Evolutionary conservation across 2,797 vertebrate species (phyloP).

Genomic region (Chelon auratus): DNA sequence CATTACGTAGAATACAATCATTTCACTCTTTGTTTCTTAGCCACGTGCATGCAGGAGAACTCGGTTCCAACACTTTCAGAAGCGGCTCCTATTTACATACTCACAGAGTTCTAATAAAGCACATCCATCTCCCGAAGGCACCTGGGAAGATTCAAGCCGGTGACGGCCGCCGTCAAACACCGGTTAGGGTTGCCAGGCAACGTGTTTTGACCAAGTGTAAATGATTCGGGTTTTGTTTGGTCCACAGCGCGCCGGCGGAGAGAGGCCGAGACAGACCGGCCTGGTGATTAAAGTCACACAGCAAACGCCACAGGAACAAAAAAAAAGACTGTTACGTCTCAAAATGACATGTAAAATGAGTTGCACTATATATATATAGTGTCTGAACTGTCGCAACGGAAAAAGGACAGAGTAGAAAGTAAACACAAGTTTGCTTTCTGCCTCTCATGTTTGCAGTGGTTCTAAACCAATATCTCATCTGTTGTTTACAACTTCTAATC

Average conservation of each 20-base stretch:
- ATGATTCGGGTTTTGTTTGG: slow-evolving; percentile 31
- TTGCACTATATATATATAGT: background rate
- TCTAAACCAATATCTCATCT: background rate
- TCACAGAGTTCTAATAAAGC: slow-evolving; percentile 2
- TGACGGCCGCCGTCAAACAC: slow-evolving; percentile 8
- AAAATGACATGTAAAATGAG: no score
- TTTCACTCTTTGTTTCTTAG: no score
- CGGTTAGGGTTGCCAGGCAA: slow-evolving; percentile 54
- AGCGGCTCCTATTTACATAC: background rate
- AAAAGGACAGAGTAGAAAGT: background rate
- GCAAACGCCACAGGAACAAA: background rate
- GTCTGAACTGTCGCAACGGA: no score
- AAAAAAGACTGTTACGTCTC: no score
- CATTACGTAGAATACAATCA: no score
- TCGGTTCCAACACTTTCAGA: background rate
- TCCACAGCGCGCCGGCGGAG: slow-evolving; percentile 1
- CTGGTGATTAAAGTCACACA: slow-evolving; percentile 13
- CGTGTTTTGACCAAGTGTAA: slow-evolving; percentile 33
- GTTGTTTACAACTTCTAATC: background rate
- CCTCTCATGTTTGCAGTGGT: background rate
- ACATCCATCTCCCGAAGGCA: background rate
- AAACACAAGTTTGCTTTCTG: background rate
- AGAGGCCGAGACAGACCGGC: slow-evolving; percentile 4
- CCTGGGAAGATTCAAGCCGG: slow-evolving; percentile 2
- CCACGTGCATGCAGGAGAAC: background rate